These are phyloP conservation scores for Leucozona laternaria DNA, from an alignment of 2,888 invertebrate species.

Conservation along the genomic window DNA sequence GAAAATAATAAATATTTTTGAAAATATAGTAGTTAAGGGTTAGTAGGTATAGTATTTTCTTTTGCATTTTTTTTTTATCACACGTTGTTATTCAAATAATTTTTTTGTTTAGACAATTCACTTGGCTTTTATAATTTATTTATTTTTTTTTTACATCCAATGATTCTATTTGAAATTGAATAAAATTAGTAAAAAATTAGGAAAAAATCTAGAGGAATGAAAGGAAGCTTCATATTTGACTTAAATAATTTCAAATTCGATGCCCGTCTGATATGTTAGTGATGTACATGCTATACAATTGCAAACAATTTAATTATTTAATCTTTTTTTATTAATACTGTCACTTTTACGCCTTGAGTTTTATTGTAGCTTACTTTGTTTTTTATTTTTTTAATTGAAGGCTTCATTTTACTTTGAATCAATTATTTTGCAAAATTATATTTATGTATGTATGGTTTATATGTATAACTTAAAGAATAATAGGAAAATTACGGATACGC, in stretches of 20 bases:
- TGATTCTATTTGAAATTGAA: constrained; percentile 1
- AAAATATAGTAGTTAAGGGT: neutral
- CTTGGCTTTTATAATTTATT: constrained; percentile 47
- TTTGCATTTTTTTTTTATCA: constrained; percentile 47
- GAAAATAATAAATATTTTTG: neutral
- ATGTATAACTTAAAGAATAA: constrained; percentile 72
- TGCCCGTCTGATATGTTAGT: constrained; percentile 76
- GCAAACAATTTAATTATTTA: constrained; percentile 51
- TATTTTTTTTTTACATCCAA: constrained; percentile 21
- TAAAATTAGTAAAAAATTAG: constrained; percentile 5
- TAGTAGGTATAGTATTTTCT: neutral
- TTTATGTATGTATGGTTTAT: constrained; percentile 5
- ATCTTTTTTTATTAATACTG: constrained; percentile 62
- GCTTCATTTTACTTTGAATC: constrained; percentile 49
- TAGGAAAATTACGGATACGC: constrained; percentile 72
- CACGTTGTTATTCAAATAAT: constrained; percentile 54
- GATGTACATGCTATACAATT: constrained; percentile 65
- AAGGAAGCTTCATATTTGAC: constrained; percentile 44
- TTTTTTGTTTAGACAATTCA: constrained; percentile 56
- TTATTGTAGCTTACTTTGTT: constrained; percentile 50
- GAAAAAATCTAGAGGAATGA: constrained; percentile 12
- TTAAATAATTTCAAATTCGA: constrained; percentile 58
- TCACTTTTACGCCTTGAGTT: constrained; percentile 48
- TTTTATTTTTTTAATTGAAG: neutral
- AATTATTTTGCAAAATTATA: constrained; percentile 58